Conservation (phyloP, 2,113 vertebrate genomes). For the Labrus mixtus region DNA sequence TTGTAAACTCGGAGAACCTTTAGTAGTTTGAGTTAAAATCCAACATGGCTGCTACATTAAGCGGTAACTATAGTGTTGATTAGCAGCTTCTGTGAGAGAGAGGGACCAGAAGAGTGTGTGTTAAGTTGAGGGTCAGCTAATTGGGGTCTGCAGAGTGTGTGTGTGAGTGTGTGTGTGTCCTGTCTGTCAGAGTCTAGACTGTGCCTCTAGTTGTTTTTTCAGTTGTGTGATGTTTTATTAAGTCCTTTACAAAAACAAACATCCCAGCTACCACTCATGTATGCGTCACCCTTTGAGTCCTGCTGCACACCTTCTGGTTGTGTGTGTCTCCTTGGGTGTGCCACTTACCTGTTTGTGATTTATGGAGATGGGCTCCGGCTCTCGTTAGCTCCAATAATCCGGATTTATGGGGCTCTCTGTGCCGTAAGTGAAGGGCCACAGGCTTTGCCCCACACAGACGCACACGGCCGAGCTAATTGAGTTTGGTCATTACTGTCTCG, state of each 20-base stretch:
- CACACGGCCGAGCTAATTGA: slow-evolving; percentile 64
- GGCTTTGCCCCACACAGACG: slow-evolving; percentile 42
- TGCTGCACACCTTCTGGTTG: background rate
- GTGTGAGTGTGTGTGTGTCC: slow-evolving; percentile 54
- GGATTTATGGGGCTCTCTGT: slow-evolving; percentile 73
- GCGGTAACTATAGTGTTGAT: slow-evolving; percentile 36
- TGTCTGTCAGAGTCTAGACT: slow-evolving; percentile 66
- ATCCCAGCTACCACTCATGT: slow-evolving; percentile 3
- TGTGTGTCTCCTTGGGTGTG: slow-evolving; percentile 16
- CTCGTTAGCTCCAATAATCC: slow-evolving; percentile 77
- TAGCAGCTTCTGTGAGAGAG: slow-evolving; percentile 36
- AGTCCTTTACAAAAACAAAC: slow-evolving; percentile 54
- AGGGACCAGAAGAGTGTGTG: slow-evolving; percentile 16
- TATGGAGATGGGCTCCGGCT: slow-evolving; percentile 54
- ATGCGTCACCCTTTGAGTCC: background rate
- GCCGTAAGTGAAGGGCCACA: slow-evolving; percentile 51
- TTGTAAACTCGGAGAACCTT: no score
- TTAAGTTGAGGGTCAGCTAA: slow-evolving; percentile 62
- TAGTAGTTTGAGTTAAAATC: no score
- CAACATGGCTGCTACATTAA: background rate
- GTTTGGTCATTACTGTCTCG: slow-evolving; percentile 76
- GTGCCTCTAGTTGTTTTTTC: slow-evolving; percentile 62
- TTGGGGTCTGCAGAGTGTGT: slow-evolving; percentile 50
- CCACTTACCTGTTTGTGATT: slow-evolving; percentile 68
- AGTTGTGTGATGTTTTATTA: slow-evolving; percentile 70